A percentile compares a stretch with the other conserved stretches of the same genome.
These are phyloP conservation scores for Aleiodes sp. DNA, from an alignment of 1,140 invertebrate species.

Conservation along the genomic window DNA sequence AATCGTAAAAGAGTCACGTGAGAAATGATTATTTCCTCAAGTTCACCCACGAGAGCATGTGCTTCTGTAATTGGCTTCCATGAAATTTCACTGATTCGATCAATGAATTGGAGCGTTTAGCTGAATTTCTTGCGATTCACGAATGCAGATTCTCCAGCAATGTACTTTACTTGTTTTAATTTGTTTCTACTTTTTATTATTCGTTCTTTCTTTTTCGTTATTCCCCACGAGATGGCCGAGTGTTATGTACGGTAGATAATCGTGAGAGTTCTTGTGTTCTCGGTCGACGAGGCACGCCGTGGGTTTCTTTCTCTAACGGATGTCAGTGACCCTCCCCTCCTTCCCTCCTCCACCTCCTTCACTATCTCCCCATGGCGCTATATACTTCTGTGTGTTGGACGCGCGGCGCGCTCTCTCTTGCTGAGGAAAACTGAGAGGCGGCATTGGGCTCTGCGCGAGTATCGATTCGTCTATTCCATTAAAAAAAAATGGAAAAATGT, in stretches of 20 bases:
- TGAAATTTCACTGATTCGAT: too few species aligned
- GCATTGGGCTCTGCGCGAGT: conserved; percentile 30
- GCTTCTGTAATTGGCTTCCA: too few species aligned
- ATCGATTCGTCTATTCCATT: conserved; percentile 49
- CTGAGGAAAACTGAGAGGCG: conserved; percentile 12
- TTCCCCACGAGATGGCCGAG: background rate
- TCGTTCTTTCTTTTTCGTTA: background rate
- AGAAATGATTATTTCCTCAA: background rate
- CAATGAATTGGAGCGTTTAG: background rate
- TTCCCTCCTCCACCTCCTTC: conserved; percentile 1
- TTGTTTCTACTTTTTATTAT: background rate
- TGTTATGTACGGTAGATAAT: conserved; percentile 19
- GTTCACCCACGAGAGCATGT: too few species aligned
- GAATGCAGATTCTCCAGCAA: conserved; percentile 2
- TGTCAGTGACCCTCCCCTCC: conserved; percentile 15
- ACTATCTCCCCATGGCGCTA: conserved; percentile 4
- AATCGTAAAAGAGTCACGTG: background rate
- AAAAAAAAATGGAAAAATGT: conserved; percentile 37
- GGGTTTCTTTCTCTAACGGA: conserved; percentile 20
- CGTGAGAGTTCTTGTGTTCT: conserved; percentile 22
- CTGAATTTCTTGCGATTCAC: background rate
- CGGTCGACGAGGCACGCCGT: conserved; percentile 20
- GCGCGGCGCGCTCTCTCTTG: background rate
- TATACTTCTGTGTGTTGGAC: background rate
- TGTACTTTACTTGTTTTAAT: too few species aligned